Percentiles rank a stretch among this genome's conserved stretches.
Conservation (phyloP, 35 echinoderm and acorn worm species). For the Antedon bifida region DNA sequence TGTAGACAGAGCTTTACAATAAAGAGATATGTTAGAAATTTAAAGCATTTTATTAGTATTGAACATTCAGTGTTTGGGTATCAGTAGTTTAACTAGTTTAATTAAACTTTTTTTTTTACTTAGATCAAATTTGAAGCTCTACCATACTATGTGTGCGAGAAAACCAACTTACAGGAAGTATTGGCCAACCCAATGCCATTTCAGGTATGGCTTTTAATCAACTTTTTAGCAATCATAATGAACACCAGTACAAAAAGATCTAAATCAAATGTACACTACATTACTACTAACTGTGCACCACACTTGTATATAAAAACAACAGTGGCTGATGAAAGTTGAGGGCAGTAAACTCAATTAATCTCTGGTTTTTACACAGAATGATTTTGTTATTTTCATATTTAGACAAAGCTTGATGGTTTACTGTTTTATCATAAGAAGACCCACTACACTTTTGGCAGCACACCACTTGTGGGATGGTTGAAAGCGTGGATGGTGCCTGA, state of each 20-base stretch:
- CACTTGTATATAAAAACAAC: not conserved
- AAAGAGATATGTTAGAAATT: too few relatives aligned
- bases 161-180: constrained; percentile 30
- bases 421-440: constrained; percentile 92
- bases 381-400: not conserved
- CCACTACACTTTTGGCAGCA: constrained; percentile 72
- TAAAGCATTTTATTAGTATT: too few relatives aligned
- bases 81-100: not conserved
- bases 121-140: constrained; percentile 61
- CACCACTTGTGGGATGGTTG: constrained; percentile 76
- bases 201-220: constrained; percentile 16
- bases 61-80: too few relatives aligned
- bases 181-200: constrained; percentile 55
- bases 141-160: constrained; percentile 41
- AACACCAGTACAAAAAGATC: too few relatives aligned
- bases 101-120: not conserved
- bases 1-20: too few relatives aligned
- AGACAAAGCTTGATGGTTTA: constrained; percentile 71
- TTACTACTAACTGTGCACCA: too few relatives aligned
- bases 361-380: too few relatives aligned
- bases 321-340: too few relatives aligned
- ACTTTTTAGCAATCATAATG: not conserved
- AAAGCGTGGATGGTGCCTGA: constrained; percentile 95
- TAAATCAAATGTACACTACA: too few relatives aligned
- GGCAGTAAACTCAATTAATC: too few relatives aligned